These are phyloP conservation scores for Axinella damicornis DNA, from an alignment of 37 sponge, comb jelly and placozoan genomes.

Conservation along the genomic window DNA sequence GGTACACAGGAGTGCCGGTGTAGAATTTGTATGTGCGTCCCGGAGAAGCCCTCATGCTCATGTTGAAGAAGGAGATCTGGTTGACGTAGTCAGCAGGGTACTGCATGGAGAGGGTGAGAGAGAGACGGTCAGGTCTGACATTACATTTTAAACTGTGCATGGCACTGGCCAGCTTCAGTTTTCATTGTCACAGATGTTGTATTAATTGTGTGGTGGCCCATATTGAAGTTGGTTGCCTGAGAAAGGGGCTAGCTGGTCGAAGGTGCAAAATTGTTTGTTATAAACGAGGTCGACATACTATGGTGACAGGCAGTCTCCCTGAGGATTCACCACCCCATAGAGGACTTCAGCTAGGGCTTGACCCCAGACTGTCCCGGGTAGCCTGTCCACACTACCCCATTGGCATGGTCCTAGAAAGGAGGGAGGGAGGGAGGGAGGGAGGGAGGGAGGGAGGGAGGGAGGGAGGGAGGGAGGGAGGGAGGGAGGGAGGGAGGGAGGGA, in stretches of 20 bases:
- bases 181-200: no score
- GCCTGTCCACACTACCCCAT: conserved; percentile 80
- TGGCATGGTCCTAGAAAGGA: conserved; percentile 48
- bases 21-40: conserved; percentile 88
- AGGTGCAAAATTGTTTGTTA: no score
- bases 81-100: conserved; percentile 84
- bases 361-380: conserved; percentile 91
- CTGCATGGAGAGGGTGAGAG: no score
- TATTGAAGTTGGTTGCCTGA: no score
- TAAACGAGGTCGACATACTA: conserved; percentile 41
- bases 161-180: no score
- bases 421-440: not conserved
- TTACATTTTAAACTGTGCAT: no score
- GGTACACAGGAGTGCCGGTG: conserved; percentile 69
- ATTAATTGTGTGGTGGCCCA: no score
- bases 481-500: not conserved
- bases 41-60: conserved; percentile 74
- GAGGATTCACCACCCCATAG: conserved; percentile 72
- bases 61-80: conserved; percentile 69
- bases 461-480: not conserved
- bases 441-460: not conserved
- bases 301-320: conserved; percentile 84
- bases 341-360: conserved; percentile 82
- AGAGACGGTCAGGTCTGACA: no score
- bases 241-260: no score